Percentiles rank a stretch among this genome's conserved stretches.
Evolutionary conservation across 2,113 vertebrate genomes (phyloP).

Genomic region (Vicugna pacos): DNA sequence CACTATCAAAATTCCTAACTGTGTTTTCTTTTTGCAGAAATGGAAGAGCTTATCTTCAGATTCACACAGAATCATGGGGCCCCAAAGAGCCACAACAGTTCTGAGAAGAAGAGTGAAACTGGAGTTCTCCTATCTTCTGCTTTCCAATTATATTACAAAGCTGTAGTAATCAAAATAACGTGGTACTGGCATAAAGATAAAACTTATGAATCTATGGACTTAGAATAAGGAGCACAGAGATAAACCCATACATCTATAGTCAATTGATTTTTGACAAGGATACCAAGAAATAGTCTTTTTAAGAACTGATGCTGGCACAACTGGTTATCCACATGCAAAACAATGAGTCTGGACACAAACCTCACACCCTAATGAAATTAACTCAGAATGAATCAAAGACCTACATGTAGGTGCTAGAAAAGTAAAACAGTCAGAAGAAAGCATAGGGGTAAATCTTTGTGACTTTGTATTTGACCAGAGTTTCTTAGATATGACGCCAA

Average conservation of each 20-base stretch:
- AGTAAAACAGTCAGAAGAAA: neutral
- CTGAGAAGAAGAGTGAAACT: neutral
- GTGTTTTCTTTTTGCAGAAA: neutral
- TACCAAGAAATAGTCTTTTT: neutral
- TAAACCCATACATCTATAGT: neutral
- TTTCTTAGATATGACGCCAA: neutral
- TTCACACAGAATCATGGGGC: neutral
- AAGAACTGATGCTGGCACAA: neutral
- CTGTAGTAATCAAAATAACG: neutral
- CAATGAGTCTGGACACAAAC: neutral
- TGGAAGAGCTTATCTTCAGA: neutral
- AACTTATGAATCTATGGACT: neutral
- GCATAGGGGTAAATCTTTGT: neutral
- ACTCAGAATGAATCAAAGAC: neutral
- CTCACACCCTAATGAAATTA: neutral
- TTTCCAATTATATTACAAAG: neutral
- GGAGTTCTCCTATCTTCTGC: accelerated
- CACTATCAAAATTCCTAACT: neutral
- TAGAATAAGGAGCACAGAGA: neutral
- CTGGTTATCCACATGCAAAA: neutral
- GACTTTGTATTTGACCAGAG: neutral
- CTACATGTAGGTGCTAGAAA: neutral
- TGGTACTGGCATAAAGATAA: neutral
- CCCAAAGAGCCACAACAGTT: neutral
- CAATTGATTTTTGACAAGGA: neutral